Conservation (phyloP, 2,113 vertebrate genomes). For the Myocastor coypus region DNA sequence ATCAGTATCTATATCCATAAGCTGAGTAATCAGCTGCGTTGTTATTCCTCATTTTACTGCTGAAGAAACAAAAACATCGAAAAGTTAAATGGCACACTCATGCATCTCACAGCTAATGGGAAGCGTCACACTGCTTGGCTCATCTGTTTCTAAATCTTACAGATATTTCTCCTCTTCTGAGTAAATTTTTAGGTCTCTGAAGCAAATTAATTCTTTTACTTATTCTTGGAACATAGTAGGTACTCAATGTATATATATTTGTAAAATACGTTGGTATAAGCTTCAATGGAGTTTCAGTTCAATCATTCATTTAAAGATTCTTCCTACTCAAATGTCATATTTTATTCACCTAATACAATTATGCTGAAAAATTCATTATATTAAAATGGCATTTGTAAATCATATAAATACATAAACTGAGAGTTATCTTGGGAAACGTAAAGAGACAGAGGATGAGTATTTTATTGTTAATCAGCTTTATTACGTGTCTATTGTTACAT, state of each 20-base stretch:
- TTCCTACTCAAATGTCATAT: background rate
- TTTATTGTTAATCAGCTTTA: slow-evolving; percentile 52
- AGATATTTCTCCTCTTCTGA: background rate
- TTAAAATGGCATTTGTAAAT: slow-evolving; percentile 30
- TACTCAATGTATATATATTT: background rate
- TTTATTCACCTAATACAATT: slow-evolving; percentile 26
- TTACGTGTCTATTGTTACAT: slow-evolving; percentile 3
- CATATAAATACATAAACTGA: background rate
- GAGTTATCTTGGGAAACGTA: background rate
- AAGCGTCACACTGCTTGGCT: background rate
- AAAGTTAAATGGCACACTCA: background rate
- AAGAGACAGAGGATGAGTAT: slow-evolving; percentile 14
- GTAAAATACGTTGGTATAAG: background rate
- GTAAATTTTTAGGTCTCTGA: background rate
- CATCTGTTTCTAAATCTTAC: background rate
- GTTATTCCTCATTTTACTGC: background rate
- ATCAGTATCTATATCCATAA: background rate
- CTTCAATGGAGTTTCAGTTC: background rate
- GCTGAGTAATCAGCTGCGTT: background rate
- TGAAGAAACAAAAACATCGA: background rate
- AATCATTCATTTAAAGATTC: background rate
- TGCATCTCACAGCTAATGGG: background rate
- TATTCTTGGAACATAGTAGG: background rate
- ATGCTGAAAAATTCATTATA: background rate
- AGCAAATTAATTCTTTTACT: background rate